Evolutionary conservation across 2,797 vertebrate species (phyloP), one percentile per base, ranked within the genome.

Genomic region (Naso thynnoides): DNA sequence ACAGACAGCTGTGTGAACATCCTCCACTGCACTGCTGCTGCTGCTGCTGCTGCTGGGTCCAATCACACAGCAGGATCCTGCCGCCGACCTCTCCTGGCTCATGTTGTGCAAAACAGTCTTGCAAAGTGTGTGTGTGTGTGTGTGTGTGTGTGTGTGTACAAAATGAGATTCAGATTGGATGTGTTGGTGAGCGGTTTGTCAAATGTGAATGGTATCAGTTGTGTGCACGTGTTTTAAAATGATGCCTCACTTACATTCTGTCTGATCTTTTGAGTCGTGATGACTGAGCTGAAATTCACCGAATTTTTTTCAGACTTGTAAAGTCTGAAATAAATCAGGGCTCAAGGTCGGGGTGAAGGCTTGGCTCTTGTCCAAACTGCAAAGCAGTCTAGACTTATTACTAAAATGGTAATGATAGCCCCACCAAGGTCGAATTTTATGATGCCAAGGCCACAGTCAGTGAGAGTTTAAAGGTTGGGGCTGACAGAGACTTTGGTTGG

Each of bases 1-100:
- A 38, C 13, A 59, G 56, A 70, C 53, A 55, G 54, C 29, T 70
- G 27, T 50, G 27, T 44, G 27, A 36, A 57, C 56, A 26, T 45
- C 21, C 39, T 31, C 29, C 9, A 11, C 70, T 44, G 45, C 59
- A 27, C 21, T 19, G 52, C 15, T 60, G 27, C 39, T 56, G n/a
- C 71, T 11, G 26, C 24, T 5, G 15, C 59, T 39, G 44, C 9
- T 33, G 19, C 64, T 57, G 0, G 3, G 18, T 11, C 6, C 31
- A 23, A 19, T 39, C n/a, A 38, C 39, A 54, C 8, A 64, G 23
- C 21, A 33, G 24, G 5, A 21, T 42, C 38, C n/a, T 79, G 33
- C 41, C 65, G 56, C 1, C 53, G 48, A 6, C 55, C 52, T 49
- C 2, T 68, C 24, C 44, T 2, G 39, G 50, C 42, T 29, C 41